phyloP scores from a whole-genome alignment of 2,888 invertebrate species.

The Diadromus collaris region DNA sequence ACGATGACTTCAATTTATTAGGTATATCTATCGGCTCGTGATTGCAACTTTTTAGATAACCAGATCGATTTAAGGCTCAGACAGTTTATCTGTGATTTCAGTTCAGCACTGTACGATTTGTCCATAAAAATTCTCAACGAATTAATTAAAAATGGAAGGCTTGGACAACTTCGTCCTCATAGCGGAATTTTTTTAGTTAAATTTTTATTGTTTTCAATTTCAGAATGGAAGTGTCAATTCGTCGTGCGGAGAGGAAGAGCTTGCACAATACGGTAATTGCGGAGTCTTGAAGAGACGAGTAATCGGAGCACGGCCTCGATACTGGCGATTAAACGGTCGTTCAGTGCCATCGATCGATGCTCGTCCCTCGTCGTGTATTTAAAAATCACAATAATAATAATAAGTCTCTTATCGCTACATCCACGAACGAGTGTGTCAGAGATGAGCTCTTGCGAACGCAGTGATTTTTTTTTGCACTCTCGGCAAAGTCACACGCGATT shows the following conservation, averaged over 20 bases:
- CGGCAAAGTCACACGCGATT: constrained; percentile 10
- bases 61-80: background rate
- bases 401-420: constrained; percentile 17
- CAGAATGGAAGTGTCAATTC: background rate
- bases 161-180: too few relatives aligned
- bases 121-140: too few relatives aligned
- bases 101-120: too few relatives aligned
- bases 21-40: background rate
- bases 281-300: constrained; percentile 3
- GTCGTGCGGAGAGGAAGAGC: background rate
- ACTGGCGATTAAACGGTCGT: constrained; percentile 7
- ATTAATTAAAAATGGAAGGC: too few relatives aligned
- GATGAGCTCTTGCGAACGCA: constrained; percentile 14
- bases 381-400: constrained; percentile 7
- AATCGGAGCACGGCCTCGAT: constrained; percentile 29
- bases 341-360: background rate
- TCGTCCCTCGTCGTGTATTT: background rate
- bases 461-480: constrained; percentile 27
- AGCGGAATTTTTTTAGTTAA: background rate
- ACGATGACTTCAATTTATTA: background rate
- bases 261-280: background rate
- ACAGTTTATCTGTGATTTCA: too few relatives aligned
- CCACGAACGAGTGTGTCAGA: background rate
- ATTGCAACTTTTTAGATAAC: background rate
- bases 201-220: background rate